Evolutionary conservation across 64 coral and sea anemone genomes (phyloP).

Genomic region (Porites lutea): DNA sequence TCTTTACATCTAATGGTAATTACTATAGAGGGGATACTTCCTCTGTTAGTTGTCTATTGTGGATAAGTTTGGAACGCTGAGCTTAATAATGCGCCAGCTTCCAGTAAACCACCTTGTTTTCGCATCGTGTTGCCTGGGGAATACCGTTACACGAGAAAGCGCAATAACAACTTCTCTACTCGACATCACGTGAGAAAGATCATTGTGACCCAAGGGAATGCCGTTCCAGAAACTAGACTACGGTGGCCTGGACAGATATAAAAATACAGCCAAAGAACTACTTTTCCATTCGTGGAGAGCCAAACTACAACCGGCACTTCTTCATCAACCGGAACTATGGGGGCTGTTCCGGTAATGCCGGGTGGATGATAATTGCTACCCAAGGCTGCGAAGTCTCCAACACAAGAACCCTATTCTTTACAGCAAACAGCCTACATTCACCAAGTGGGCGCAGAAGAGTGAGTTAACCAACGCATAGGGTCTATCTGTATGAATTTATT

Average conservation of each 20-base stretch:
- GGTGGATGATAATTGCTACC: background rate
- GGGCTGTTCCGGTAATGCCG: background rate
- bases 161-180: no score
- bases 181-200: no score
- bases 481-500: no score
- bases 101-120: no score
- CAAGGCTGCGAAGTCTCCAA: background rate
- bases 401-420: background rate
- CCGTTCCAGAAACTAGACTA: background rate
- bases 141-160: no score
- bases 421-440: background rate
- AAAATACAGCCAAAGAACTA: background rate
- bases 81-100: no score
- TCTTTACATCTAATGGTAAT: no score
- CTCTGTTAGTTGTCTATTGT: no score
- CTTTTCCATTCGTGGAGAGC: constrained; percentile 1
- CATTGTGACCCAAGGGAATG: no score
- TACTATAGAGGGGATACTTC: no score
- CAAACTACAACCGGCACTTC: background rate
- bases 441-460: background rate
- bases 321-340: constrained; percentile 19
- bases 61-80: no score
- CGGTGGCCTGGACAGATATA: constrained; percentile 5
- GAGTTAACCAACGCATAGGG: background rate
- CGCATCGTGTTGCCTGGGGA: no score